These are phyloP conservation scores for Mellivora capensis DNA, from an alignment of 2,113 vertebrate genomes.

Conservation along the genomic window DNA sequence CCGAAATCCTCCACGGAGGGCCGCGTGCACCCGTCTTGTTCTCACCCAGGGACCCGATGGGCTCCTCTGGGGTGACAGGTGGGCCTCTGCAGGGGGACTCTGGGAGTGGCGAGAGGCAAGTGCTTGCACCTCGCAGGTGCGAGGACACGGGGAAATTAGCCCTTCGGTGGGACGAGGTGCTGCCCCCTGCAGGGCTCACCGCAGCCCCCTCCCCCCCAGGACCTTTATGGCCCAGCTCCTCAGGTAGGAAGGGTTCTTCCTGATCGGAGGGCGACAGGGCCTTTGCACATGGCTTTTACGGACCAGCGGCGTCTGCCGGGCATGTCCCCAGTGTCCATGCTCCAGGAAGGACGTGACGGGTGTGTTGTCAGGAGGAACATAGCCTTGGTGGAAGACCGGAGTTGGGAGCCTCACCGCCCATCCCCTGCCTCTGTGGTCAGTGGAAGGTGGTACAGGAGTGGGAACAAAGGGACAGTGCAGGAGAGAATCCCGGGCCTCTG, in stretches of 20 bases:
- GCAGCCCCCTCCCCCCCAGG: neutral
- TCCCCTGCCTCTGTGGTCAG: neutral
- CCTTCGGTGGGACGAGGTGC: fast-evolving
- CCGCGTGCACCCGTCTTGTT: fast-evolving
- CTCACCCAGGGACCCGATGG: neutral
- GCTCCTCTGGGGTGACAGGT: neutral
- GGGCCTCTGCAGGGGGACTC: neutral
- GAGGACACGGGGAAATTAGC: fast-evolving
- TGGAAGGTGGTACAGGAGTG: no score
- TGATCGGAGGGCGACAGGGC: neutral
- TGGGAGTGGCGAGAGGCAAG: neutral
- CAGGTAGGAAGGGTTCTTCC: fast-evolving
- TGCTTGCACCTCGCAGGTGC: fast-evolving
- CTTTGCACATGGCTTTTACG: neutral
- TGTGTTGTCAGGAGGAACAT: neutral
- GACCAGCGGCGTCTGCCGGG: neutral
- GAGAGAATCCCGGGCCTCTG: neutral
- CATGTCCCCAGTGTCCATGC: fast-evolving
- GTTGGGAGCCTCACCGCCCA: neutral
- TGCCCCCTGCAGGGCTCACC: neutral
- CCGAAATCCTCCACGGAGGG: conserved; percentile 55
- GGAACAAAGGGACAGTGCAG: neutral
- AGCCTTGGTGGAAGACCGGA: fast-evolving
- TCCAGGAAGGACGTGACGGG: neutral
- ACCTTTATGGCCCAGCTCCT: fast-evolving